These are phyloP conservation scores for Cephus sareptanus DNA, from an alignment of 2,888 invertebrate genomes.

Conservation along the genomic window DNA sequence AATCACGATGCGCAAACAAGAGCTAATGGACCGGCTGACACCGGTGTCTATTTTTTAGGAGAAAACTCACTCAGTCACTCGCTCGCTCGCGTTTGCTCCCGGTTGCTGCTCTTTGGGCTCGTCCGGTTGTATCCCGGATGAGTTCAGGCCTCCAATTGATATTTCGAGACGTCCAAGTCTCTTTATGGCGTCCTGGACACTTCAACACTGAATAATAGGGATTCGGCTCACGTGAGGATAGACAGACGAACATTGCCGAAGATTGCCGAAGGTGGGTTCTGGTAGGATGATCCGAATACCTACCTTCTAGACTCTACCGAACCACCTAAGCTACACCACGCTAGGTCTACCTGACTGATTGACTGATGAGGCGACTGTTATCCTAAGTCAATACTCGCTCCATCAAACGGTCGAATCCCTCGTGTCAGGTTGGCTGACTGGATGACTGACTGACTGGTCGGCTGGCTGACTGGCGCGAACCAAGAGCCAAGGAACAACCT, in stretches of 20 bases:
- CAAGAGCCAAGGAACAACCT: slow-evolving; percentile 11
- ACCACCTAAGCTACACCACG: not conserved
- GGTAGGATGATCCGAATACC: slow-evolving; percentile 44
- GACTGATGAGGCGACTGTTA: slow-evolving; percentile 65
- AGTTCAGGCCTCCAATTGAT: not conserved
- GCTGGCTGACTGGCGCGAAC: not conserved
- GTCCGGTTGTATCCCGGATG: not conserved
- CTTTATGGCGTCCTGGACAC: not conserved
- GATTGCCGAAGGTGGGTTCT: not conserved
- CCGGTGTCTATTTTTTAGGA: not conserved
- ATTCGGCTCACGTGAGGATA: not conserved
- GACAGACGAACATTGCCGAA: not conserved
- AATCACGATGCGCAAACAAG: slow-evolving; percentile 24
- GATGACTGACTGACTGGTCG: not conserved
- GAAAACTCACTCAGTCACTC: not conserved
- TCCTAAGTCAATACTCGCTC: slow-evolving; percentile 66
- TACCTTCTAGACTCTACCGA: slow-evolving; percentile 22
- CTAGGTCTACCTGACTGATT: slow-evolving; percentile 63
- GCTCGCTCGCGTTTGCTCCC: not conserved
- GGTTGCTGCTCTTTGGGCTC: not conserved
- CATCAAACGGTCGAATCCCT: slow-evolving; percentile 58
- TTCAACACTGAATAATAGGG: not conserved
- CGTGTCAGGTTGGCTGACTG: slow-evolving; percentile 4
- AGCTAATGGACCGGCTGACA: slow-evolving; percentile 25
- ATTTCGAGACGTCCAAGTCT: not conserved